Percentiles rank a stretch among this genome's conserved stretches.
phyloP scores from a whole-genome alignment of 2,113 vertebrate species.

The Elgaria multicarinata region DNA sequence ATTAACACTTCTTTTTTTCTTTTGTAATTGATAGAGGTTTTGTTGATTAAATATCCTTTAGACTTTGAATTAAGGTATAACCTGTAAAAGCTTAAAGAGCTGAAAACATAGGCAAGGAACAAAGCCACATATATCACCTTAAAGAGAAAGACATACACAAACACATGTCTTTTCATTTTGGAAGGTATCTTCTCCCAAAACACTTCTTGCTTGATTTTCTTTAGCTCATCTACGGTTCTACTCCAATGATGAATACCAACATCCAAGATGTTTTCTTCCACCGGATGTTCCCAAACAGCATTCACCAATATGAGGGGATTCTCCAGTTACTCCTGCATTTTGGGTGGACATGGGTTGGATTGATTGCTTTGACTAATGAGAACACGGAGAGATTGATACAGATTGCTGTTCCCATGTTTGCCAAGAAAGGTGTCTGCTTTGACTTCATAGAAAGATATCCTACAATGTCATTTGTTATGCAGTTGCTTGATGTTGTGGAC shows the following conservation, averaged over 20 bases:
- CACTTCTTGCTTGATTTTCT: background rate
- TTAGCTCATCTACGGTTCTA: background rate
- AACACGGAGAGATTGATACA: background rate
- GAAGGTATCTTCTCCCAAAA: no score
- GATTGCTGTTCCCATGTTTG: background rate
- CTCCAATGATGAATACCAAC: background rate
- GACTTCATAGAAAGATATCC: background rate
- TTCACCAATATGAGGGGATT: background rate
- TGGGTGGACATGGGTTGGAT: constrained; percentile 4
- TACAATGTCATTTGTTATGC: background rate
- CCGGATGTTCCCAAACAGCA: background rate
- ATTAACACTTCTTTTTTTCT: no score
- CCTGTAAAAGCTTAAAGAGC: background rate
- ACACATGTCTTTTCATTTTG: no score
- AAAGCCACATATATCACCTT: no score
- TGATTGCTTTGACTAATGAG: background rate
- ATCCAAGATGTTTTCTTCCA: background rate
- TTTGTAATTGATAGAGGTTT: no score
- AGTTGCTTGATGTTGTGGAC: background rate
- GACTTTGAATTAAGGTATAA: background rate
- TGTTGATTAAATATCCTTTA: no score
- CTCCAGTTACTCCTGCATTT: background rate
- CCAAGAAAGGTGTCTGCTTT: background rate
- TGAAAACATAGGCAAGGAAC: background rate
- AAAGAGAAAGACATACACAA: no score